Base-by-base conservation (phyloP, 2,797 vertebrate species). In the Fistularia commersonii region DNA sequence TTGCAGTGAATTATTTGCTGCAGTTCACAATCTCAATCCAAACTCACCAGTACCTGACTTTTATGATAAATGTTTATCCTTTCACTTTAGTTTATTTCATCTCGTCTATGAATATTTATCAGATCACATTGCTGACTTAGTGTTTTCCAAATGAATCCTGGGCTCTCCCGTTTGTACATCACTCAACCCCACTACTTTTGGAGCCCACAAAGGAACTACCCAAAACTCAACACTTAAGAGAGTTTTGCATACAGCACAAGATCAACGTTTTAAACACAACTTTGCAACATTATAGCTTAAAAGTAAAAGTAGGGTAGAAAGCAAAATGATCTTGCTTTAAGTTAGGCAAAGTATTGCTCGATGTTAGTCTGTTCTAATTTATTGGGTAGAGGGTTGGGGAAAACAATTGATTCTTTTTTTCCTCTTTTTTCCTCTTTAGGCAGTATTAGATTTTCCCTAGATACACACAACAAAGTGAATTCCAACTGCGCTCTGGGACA, bases 401-500 rank as follows among this genome's bases (percentile, higher is more conserved):
- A 66, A 67, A 81, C 76, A 82, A 84, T 79, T 79, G 82, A 86
- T 88, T 86, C 65, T 76, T 54, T 41, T 57, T 46, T 39, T n/a
- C 33, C 42, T 8, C 11, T 23, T n/a, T 68, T 71, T 78, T 70
- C 37, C 1, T 85, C 85, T 87, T 81, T 44, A 87, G 84, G 87
- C 87, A 38, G 46, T 77, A 59, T 57, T 79, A 14, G 53, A 12
- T 78, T 82, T 77, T 85, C 85, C 85, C 86, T 50, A 70, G 85
- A 78, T 72, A 80, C 72, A 72, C 69, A 86, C 85, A 83, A 88
- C 81, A 89, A 89, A 89, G 86, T 88, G 85, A 88, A 89, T 83
- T 76, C 69, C 71, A 69, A 73, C 81, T 73, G 76, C 74, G 81
- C 73, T 81, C 49, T 82, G 85, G 79, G 81, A 87, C 65, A 71